These are phyloP conservation scores for Falco rusticolus DNA, from an alignment of 2,797 vertebrate species.

Conservation along the genomic window DNA sequence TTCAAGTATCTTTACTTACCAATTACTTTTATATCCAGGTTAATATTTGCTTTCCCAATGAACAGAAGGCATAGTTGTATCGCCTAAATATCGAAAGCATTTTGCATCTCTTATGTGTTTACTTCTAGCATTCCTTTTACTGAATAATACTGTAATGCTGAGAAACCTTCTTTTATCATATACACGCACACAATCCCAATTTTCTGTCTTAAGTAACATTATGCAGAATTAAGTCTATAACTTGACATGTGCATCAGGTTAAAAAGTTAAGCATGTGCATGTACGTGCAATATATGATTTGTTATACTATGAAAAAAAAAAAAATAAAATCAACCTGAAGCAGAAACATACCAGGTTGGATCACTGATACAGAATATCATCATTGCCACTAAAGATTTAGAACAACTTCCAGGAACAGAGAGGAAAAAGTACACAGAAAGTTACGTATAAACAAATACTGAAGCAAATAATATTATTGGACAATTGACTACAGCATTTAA, in stretches of 20 bases:
- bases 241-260: not conserved
- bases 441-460: not conserved
- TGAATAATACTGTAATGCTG: not conserved
- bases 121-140: not conserved
- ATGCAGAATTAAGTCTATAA: not conserved
- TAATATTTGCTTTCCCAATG: not conserved
- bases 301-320: not conserved
- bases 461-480: not conserved
- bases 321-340: not conserved
- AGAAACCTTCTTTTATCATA: not conserved
- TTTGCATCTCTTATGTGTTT: not conserved
- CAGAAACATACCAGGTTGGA: not conserved
- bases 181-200: not conserved
- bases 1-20: not conserved
- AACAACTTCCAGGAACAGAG: not conserved
- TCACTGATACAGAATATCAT: not conserved
- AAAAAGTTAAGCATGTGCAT: not conserved
- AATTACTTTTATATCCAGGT: not conserved
- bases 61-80: not conserved
- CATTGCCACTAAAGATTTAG: not conserved
- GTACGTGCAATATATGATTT: not conserved
- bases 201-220: not conserved
- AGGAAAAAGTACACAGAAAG: not conserved
- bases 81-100: not conserved
- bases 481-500: not conserved